Conservation (phyloP, 1,140 invertebrate genomes). For the Paraescarpia echinospica region DNA sequence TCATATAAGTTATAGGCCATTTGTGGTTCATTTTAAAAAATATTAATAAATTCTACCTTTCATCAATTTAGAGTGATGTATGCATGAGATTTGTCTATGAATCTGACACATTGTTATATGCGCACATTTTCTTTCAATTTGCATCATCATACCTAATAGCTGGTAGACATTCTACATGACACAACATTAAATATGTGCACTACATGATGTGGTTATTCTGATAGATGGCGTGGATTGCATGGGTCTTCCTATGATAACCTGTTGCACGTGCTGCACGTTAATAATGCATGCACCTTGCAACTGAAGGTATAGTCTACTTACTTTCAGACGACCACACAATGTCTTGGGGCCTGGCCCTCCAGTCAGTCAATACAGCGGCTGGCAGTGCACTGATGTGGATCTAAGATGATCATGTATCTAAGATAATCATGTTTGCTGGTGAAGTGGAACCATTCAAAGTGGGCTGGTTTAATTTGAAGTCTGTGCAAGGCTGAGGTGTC, state of each 20-base stretch:
- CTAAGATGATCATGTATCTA: neutral
- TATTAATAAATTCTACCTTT: too few species aligned
- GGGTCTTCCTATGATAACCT: neutral
- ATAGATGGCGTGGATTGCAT: neutral
- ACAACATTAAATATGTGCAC: too few species aligned
- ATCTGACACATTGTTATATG: too few species aligned
- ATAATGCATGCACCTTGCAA: neutral
- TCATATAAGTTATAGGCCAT: too few species aligned
- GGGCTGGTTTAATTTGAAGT: neutral
- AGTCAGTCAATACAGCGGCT: neutral
- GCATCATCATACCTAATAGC: too few species aligned
- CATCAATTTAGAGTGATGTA: too few species aligned
- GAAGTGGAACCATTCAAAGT: neutral
- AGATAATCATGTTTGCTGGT: neutral
- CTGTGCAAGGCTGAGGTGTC: neutral
- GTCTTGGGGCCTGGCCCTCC: too few species aligned
- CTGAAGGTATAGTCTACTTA: neutral
- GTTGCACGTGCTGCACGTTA: neutral
- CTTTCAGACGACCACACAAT: neutral
- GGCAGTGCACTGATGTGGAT: neutral
- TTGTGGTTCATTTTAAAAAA: too few species aligned
- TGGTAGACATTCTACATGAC: too few species aligned
- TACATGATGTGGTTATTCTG: too few species aligned
- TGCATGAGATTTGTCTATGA: too few species aligned
- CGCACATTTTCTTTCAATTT: too few species aligned